These are phyloP conservation scores for Ibidorhyncha struthersii DNA, from an alignment of 2,113 vertebrate genomes.

Conservation along the genomic window DNA sequence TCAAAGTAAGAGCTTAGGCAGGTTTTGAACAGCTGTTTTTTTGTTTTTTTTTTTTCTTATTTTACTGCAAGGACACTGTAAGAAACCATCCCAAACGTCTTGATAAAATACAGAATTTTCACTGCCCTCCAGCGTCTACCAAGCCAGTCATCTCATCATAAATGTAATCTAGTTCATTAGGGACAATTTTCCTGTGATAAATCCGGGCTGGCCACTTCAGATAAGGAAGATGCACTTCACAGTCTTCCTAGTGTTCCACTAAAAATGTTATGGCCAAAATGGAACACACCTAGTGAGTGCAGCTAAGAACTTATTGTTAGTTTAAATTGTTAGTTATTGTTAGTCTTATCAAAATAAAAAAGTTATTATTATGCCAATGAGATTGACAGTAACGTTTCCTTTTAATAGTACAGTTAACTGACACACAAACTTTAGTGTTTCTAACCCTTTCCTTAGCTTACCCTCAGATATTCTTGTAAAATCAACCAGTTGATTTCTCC, in stretches of 20 bases:
- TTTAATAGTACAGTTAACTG: background rate
- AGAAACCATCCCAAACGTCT: background rate
- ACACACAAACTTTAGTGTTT: background rate
- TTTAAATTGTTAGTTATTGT: too few species aligned
- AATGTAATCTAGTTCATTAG: background rate
- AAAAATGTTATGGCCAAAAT: background rate
- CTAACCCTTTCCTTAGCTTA: background rate
- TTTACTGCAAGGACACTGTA: background rate
- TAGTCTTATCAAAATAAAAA: background rate
- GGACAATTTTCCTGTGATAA: background rate
- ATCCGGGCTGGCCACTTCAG: background rate
- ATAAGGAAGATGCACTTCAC: background rate
- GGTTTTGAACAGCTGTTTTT: background rate
- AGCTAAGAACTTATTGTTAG: background rate
- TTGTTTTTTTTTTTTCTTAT: too few species aligned
- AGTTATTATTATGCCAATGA: background rate
- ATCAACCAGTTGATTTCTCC: background rate
- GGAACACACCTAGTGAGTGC: rapidly evolving
- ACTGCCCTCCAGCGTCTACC: background rate
- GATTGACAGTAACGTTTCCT: background rate
- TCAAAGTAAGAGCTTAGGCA: background rate
- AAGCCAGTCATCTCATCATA: background rate
- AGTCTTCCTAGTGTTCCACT: background rate
- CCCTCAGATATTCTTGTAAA: background rate
- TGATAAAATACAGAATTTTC: background rate